Conservation (phyloP, 2,888 invertebrate genomes). For the Hypsopygia costalis region DNA sequence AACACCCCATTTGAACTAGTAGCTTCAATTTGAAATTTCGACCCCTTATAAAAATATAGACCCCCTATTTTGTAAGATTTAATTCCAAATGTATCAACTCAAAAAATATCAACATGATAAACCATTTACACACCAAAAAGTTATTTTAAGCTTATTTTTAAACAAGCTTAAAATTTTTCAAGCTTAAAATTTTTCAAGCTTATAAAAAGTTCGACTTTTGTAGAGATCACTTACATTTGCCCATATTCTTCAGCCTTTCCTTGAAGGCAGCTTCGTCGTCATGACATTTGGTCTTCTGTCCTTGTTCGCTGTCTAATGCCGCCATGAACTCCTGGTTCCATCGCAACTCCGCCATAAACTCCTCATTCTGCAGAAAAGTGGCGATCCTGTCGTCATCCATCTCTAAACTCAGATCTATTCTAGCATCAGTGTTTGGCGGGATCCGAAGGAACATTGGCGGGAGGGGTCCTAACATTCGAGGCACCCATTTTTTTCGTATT, state of each 20-base stretch:
- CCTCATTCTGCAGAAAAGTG: constrained; percentile 92
- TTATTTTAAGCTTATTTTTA: too few relatives aligned
- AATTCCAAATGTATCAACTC: too few relatives aligned
- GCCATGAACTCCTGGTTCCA: constrained; percentile 94
- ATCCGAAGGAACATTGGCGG: constrained; percentile 90
- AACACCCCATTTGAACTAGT: too few relatives aligned
- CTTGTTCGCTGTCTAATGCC: constrained; percentile 88
- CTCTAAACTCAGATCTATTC: constrained; percentile 75
- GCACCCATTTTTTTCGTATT: constrained; percentile 86
- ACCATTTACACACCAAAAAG: too few relatives aligned
- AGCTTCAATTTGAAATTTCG: too few relatives aligned
- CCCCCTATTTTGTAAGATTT: too few relatives aligned
- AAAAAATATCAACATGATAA: too few relatives aligned
- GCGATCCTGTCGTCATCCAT: constrained; percentile 94
- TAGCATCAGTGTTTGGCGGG: constrained; percentile 68
- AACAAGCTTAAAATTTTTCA: too few relatives aligned
- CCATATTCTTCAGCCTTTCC: constrained; percentile 90
- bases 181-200: too few relatives aligned
- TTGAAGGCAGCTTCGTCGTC: constrained; percentile 87
- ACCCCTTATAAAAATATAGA: too few relatives aligned
- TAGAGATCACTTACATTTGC: constrained; percentile 81
- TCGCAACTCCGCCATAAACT: constrained; percentile 92
- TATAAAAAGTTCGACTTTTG: too few relatives aligned
- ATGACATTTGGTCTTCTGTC: constrained; percentile 68
- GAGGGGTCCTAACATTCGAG: constrained; percentile 87